Evolutionary conservation across 2,888 invertebrate species (phyloP), one percentile per base, ranked within the genome.

Genomic region (Synanthedon vespiformis): DNA sequence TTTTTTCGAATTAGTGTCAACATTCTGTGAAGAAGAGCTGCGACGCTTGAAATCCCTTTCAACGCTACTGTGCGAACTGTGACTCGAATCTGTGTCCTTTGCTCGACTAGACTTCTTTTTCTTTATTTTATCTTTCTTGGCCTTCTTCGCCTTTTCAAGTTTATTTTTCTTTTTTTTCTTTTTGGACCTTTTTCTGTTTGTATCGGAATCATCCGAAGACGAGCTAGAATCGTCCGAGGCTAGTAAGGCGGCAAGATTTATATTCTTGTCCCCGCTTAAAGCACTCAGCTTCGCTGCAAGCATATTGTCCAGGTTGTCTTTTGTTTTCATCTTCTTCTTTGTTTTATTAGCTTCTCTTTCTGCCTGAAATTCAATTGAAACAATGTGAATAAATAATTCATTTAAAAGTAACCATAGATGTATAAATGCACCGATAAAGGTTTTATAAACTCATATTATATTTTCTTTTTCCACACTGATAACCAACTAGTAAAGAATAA

Each of bases 241-340:
- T 1, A 87, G 65, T 55, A 87, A 68, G 54, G 77, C 72, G 49
- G 74, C 77, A 55, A 87, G 59, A 61, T 84, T 70, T 48, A 85
- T 61, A 50, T 68, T 65, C 55, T 80, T 80, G 27, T 77, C 69
- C 48, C 77, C 89, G 57, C 88, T 88, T 68, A 94, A 76, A 57
- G 92, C 90, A 68, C 90, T 92, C 55, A 92, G 90, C 69, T 93
- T 94, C 57, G 90, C 90, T 60, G 92, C 91, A 52, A 95, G 80
- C 62, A 92, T 88, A 57, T 89, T 88, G 72, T 94, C 93, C 14
- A 95, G 78, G 64, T 90, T 89, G 54, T 81, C 79, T 58, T 83
- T 86, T 63, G 90, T 89, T 49, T 64, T 68, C 57, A 12, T 16
- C 50, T 50, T 89, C 67, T 86, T 89, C 62, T 77, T 89, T 61